phyloP scores from a whole-genome alignment of 2,888 invertebrate species.

The Diarsia rubi region DNA sequence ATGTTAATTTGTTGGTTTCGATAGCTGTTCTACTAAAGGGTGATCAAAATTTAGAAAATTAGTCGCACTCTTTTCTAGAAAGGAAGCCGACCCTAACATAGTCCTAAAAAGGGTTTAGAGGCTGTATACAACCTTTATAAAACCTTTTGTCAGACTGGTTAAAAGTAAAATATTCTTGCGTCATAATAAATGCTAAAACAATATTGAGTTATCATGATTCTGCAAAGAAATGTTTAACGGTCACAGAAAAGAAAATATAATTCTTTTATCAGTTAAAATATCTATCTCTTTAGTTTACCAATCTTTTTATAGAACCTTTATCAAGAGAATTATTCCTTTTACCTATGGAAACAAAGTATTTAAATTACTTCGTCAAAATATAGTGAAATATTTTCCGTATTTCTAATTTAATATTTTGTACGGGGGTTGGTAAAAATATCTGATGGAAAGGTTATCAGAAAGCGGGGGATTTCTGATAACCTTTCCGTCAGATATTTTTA shows the following conservation, averaged over 20 bases:
- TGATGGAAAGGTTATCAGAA: too few species aligned
- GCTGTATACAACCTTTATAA: too few species aligned
- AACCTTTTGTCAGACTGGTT: too few species aligned
- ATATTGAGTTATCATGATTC: not conserved
- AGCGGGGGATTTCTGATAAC: not conserved
- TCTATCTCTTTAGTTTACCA: not conserved
- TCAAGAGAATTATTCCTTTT: slow-evolving; percentile 5
- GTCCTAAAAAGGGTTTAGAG: too few species aligned
- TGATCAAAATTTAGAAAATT: too few species aligned
- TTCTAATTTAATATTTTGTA: not conserved
- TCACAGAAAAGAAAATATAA: not conserved
- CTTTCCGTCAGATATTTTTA: not conserved
- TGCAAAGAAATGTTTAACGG: not conserved
- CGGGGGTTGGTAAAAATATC: too few species aligned
- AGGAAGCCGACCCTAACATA: too few species aligned
- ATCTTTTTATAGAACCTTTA: not conserved
- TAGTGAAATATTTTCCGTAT: slow-evolving; percentile 10
- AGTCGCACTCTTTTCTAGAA: too few species aligned
- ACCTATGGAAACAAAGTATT: slow-evolving; percentile 9
- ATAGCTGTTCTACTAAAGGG: too few species aligned
- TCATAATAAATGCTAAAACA: not conserved
- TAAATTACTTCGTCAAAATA: slow-evolving; percentile 4
- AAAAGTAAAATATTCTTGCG: too few species aligned
- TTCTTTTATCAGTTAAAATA: not conserved
- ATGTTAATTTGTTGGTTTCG: too few species aligned